These are phyloP conservation scores for Alouatta palliata DNA, from an alignment of 2,113 vertebrate species.

Conservation along the genomic window DNA sequence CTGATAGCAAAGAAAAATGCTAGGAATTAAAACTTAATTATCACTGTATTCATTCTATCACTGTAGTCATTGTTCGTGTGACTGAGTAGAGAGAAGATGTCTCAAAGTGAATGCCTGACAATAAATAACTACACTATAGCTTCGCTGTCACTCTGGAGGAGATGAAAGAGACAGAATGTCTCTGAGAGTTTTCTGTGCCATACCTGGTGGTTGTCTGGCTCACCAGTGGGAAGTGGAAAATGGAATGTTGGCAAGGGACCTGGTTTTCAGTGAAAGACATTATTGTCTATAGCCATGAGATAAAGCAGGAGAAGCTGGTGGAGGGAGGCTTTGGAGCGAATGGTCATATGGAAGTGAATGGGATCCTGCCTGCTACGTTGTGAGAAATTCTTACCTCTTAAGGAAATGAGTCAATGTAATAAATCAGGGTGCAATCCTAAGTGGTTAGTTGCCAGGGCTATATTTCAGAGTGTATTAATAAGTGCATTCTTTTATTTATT, in stretches of 20 bases:
- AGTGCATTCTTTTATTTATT: neutral
- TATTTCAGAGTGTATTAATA: neutral
- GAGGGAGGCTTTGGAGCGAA: neutral
- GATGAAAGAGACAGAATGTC: no score
- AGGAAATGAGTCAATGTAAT: neutral
- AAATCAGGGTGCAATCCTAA: neutral
- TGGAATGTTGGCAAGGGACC: neutral
- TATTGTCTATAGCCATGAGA: neutral
- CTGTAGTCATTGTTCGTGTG: no score
- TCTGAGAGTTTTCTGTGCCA: rapidly evolving
- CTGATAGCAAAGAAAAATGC: neutral
- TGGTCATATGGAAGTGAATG: no score
- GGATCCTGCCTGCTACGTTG: no score
- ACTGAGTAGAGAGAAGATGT: neutral
- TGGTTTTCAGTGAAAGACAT: neutral
- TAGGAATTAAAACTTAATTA: slow-evolving; percentile 47
- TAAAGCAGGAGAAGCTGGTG: neutral
- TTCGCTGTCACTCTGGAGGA: neutral
- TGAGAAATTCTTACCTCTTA: neutral
- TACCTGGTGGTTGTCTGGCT: neutral
- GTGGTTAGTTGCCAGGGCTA: neutral
- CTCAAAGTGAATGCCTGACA: neutral
- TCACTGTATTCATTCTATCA: neutral
- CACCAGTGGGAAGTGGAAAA: neutral
- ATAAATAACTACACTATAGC: neutral